Base-by-base conservation (phyloP, 2,888 invertebrate genomes). In the Trichacis sp. region DNA sequence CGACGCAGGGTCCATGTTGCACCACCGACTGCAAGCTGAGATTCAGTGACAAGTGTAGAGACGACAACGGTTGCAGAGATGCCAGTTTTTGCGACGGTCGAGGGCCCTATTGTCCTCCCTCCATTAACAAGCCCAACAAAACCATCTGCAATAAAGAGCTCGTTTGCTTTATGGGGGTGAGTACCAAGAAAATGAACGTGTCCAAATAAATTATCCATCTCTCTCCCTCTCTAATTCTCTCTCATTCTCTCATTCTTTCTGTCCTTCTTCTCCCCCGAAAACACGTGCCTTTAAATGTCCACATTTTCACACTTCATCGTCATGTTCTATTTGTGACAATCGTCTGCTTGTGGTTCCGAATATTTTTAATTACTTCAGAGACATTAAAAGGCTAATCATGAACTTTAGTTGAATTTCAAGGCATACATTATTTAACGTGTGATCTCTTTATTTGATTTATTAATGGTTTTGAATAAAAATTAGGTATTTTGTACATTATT, bases 101-200 rank as follows among this genome's bases (percentile, higher is more conserved):
- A 72, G 89, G 93, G 61, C 93, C 98, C 3, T 91, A 92, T 77
- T 99, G 98, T 86, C 98, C 98, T 29, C 91, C 92, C 20, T 96
- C 97, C 60, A 88, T 92, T 36, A 95, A 95, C 85, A 97, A 97
- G 85, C 92, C 94, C 6, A 96, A 98, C 86, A 93, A 96, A 83
- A 96, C 97, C 2, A 92, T 96, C 65, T 99, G 98, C 85, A 97
- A 98, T 84, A 94, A 96, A 82, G 96, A 96, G 83, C 96, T 98
- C 78, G 97, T 98, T 58, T 98, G 98, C 85, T 96, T 94, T 79
- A 94, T 95, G 92, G 98, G 98, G 83, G 95, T 95, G 84, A 89
- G 92, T 88, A 29, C 45, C 38, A 14, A 36, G 46, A 36, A 42
- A 40, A 55, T 29, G 24, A 38, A 40, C 40, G 29, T 19, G 36